Evolutionary conservation across 2,113 vertebrate species (phyloP).

Genomic region (Gymnorhina tibicen): DNA sequence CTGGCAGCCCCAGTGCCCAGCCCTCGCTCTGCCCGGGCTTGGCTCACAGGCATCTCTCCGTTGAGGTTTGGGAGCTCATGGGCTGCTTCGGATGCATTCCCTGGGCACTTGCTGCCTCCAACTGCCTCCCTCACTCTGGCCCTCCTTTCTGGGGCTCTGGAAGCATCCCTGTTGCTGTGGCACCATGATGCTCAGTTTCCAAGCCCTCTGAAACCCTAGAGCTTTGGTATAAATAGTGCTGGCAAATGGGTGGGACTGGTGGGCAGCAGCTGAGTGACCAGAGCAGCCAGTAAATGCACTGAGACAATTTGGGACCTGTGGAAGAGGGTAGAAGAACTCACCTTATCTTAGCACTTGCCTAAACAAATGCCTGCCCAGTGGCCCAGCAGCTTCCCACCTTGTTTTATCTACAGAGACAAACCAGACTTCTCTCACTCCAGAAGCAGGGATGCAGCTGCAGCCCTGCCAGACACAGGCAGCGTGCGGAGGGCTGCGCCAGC

Average conservation of each 20-base stretch:
- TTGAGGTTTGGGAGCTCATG: background rate
- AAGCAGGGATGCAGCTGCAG: background rate
- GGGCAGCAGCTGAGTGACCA: background rate
- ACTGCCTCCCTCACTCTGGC: background rate
- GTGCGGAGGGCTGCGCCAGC: accelerated
- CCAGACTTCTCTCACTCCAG: background rate
- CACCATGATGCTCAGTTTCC: background rate
- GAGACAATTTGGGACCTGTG: background rate
- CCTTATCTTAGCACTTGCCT: background rate
- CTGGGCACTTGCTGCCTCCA: accelerated
- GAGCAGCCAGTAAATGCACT: background rate
- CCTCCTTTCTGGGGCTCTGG: background rate
- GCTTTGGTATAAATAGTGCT: background rate
- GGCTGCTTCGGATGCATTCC: background rate
- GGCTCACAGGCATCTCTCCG: background rate
- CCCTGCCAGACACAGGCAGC: background rate
- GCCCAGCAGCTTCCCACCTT: background rate
- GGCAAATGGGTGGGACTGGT: background rate
- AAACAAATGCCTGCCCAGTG: background rate
- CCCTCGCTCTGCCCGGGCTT: accelerated
- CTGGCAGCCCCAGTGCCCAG: background rate
- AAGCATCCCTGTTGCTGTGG: background rate
- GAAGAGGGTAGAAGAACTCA: background rate
- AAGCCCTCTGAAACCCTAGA: background rate
- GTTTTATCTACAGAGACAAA: background rate